Evolutionary conservation across 2,888 invertebrate species (phyloP).

Genomic region (Chrysolina americana): DNA sequence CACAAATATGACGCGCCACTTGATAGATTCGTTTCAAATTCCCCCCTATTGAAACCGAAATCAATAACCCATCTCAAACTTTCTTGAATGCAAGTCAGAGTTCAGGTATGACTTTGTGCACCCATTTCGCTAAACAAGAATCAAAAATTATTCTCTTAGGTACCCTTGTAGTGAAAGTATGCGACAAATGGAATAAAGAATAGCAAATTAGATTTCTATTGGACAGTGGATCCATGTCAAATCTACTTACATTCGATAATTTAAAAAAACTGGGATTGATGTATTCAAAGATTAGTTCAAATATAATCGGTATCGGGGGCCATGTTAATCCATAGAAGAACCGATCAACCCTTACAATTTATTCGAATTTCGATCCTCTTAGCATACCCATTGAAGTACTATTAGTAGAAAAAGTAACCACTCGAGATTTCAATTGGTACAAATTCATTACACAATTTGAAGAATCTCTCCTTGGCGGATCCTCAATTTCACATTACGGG

Average conservation of each 20-base stretch:
- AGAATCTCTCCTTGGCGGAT: slow-evolving; percentile 10
- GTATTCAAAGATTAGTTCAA: background rate
- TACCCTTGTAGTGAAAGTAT: slow-evolving; percentile 13
- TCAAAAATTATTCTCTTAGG: slow-evolving; percentile 18
- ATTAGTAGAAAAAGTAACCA: background rate
- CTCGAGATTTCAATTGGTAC: background rate
- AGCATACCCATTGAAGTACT: background rate
- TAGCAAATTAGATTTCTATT: slow-evolving; percentile 10
- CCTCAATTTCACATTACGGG: background rate
- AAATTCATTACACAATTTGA: background rate
- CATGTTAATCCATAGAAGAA: background rate
- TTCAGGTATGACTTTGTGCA: background rate
- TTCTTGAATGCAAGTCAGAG: too few species aligned
- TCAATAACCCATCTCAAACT: too few species aligned
- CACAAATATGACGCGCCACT: background rate
- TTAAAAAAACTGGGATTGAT: slow-evolving; percentile 23
- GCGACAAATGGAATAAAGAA: slow-evolving; percentile 25
- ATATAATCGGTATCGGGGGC: background rate
- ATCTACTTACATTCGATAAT: slow-evolving; percentile 24
- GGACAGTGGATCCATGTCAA: slow-evolving; percentile 27
- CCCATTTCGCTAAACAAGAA: background rate
- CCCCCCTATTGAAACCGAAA: too few species aligned
- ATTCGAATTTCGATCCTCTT: background rate
- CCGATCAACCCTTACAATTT: background rate
- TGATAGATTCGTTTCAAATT: too few species aligned